Evolutionary conservation across 2,797 vertebrate species (phyloP).

Genomic region (Peromyscus attwateri): DNA sequence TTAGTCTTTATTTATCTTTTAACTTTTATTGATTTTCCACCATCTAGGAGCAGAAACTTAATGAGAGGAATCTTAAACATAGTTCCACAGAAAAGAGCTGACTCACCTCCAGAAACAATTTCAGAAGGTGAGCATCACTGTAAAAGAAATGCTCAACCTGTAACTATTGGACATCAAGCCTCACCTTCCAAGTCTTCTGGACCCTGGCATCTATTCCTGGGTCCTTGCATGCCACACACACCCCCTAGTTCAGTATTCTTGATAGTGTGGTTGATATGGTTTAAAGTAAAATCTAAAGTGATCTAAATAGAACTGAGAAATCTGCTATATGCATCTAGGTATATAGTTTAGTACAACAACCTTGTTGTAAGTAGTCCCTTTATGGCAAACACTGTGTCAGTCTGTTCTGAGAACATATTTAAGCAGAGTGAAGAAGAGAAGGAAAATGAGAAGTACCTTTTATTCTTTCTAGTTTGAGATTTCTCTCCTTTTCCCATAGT

Average conservation of each 20-base stretch:
- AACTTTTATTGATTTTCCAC: slow-evolving; percentile 35
- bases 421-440: not conserved
- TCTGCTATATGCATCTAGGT: not conserved
- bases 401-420: not conserved
- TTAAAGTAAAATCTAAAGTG: slow-evolving; percentile 20
- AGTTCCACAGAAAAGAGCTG: not conserved
- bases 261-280: not conserved
- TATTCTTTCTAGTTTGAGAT: not conserved
- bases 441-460: not conserved
- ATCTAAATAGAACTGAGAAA: not conserved
- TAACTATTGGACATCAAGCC: not conserved
- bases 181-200: not conserved
- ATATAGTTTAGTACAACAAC: not conserved
- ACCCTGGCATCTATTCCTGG: not conserved
- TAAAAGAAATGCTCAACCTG: not conserved
- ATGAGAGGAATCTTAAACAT: slow-evolving; percentile 39
- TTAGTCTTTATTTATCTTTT: slow-evolving; percentile 52
- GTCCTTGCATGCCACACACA: not conserved
- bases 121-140: slow-evolving; percentile 23
- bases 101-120: not conserved
- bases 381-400: not conserved
- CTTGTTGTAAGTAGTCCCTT: not conserved
- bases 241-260: slow-evolving; percentile 31
- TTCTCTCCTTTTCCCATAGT: not conserved
- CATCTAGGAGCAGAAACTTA: not conserved